Percentiles rank a stretch among this genome's conserved stretches.
Evolutionary conservation across 2,797 vertebrate species (phyloP).

Genomic region (Anabacerthia variegaticeps): DNA sequence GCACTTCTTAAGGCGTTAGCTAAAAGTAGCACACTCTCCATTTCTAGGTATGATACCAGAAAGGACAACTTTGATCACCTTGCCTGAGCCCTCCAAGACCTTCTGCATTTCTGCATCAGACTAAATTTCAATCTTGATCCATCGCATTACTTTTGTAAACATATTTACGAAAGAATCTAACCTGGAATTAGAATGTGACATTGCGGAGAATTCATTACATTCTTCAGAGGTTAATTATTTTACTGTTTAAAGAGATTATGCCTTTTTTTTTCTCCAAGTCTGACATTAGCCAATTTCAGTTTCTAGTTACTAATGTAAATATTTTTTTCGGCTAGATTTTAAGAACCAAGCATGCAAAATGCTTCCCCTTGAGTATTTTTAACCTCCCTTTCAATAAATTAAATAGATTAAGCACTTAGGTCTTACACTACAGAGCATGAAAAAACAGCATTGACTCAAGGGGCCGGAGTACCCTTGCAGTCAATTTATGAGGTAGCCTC

Average conservation of each 20-base stretch:
- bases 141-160: neutral
- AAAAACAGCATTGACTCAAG: neutral
- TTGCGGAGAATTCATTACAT: neutral
- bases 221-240: conserved; percentile 12
- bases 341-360: neutral
- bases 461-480: neutral
- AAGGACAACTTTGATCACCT: neutral
- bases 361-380: neutral
- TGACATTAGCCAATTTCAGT: neutral
- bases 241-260: neutral
- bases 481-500: neutral
- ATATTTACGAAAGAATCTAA: neutral
- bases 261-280: neutral
- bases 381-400: conserved; percentile 5
- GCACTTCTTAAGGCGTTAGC: neutral
- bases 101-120: neutral
- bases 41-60: neutral
- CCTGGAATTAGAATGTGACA: neutral
- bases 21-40: neutral
- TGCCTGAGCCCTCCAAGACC: neutral
- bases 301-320: neutral
- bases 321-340: neutral
- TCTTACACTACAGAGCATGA: neutral
- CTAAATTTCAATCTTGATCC: neutral
- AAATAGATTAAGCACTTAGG: neutral